Conservation (phyloP, 2,113 vertebrate species). For the Callopanchax toddi region DNA sequence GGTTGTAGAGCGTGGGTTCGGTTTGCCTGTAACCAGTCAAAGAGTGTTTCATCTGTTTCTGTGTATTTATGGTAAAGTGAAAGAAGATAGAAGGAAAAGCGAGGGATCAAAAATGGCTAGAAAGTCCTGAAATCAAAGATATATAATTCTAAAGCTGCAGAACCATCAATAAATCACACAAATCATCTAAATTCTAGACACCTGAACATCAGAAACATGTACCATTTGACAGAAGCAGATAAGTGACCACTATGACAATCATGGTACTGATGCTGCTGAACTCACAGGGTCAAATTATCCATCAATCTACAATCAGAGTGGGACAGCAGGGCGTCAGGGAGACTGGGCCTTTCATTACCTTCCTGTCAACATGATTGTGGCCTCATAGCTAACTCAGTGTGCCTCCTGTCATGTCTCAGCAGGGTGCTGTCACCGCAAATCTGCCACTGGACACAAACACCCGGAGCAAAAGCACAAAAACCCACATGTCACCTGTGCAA, state of each 20-base stretch:
- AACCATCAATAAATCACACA: not conserved
- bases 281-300: conserved; percentile 61
- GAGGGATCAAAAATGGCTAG: not conserved
- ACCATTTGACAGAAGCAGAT: conserved; percentile 12
- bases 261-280: conserved; percentile 23
- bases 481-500: conserved; percentile 4
- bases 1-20: conserved; percentile 24
- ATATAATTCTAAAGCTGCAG: not conserved
- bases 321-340: conserved; percentile 32
- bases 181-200: not conserved
- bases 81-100: not conserved
- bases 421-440: conserved; percentile 53
- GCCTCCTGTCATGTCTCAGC: conserved; percentile 60
- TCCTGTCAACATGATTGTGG: conserved; percentile 56
- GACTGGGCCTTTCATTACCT: conserved; percentile 61
- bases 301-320: conserved; percentile 34
- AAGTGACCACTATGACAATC: conserved; percentile 11
- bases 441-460: conserved; percentile 54
- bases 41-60: conserved; percentile 17
- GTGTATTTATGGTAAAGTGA: conserved; percentile 2
- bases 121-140: not conserved
- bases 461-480: conserved; percentile 10
- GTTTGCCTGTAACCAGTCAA: conserved; percentile 1
- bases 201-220: not conserved
- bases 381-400: conserved; percentile 53